Evolutionary conservation across 1,140 invertebrate species (phyloP).

Genomic region (Wiebesia pumilae): DNA sequence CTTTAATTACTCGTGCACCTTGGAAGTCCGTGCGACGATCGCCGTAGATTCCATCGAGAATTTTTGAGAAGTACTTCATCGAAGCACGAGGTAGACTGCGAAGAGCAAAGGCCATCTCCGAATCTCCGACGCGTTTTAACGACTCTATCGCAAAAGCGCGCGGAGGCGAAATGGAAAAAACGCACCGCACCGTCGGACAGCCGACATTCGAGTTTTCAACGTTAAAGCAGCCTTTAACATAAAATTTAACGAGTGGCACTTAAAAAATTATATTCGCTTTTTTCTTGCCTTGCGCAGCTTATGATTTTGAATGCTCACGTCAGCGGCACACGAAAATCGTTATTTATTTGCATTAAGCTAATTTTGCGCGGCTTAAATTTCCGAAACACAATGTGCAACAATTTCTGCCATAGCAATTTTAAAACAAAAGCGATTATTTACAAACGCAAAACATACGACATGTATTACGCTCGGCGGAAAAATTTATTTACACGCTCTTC

Average conservation of each 20-base stretch:
- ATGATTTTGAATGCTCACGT: background rate
- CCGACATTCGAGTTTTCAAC: slow-evolving; percentile 24
- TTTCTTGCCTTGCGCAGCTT: background rate
- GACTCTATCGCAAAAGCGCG: background rate
- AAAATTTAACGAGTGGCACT: slow-evolving; percentile 39
- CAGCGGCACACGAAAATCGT: background rate
- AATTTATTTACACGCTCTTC: slow-evolving; percentile 8
- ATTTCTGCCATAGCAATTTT: background rate
- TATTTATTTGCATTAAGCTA: slow-evolving; percentile 29
- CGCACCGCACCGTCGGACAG: background rate
- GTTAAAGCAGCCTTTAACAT: slow-evolving; percentile 16
- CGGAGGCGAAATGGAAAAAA: background rate
- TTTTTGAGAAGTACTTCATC: background rate
- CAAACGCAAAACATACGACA: background rate
- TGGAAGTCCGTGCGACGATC: background rate
- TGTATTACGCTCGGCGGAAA: background rate
- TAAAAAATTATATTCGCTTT: slow-evolving; percentile 35
- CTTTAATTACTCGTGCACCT: slow-evolving; percentile 27
- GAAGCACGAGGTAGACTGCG: background rate
- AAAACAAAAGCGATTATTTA: slow-evolving; percentile 16
- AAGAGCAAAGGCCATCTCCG: background rate
- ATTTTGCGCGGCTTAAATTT: background rate
- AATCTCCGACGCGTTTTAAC: background rate
- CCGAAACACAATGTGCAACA: background rate
- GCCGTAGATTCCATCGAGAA: background rate